A percentile compares a stretch with the other conserved stretches of the same genome.
Conservation (phyloP, 2,888 invertebrate species). For the Sclerodermus sp. region DNA sequence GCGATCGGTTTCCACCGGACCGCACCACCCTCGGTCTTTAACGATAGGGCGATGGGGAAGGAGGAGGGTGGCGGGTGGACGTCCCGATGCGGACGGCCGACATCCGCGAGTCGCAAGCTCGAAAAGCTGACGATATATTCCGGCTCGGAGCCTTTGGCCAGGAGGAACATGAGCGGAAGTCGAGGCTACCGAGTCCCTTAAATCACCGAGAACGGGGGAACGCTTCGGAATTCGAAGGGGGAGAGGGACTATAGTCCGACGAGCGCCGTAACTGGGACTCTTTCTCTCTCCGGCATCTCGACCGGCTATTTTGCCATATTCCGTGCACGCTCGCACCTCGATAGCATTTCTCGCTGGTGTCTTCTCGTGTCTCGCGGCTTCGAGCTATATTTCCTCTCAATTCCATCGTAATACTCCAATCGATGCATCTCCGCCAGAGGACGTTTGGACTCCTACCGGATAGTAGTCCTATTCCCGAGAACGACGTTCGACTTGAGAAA, state of each 20-base stretch:
- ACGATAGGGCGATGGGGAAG: too few species aligned
- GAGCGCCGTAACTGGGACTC: too few species aligned
- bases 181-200: conserved; percentile 35
- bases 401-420: not conserved
- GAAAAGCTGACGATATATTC: not conserved
- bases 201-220: conserved; percentile 39
- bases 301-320: conserved; percentile 20
- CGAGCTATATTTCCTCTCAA: not conserved
- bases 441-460: not conserved
- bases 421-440: not conserved
- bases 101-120: not conserved
- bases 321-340: conserved; percentile 28
- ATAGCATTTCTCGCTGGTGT: conserved; percentile 18
- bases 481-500: too few species aligned
- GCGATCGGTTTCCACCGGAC: too few species aligned
- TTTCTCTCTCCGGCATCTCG: conserved; percentile 1
- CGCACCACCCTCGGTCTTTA: too few species aligned
- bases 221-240: too few species aligned
- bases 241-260: too few species aligned
- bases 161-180: conserved; percentile 38
- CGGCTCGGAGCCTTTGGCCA: conserved; percentile 23
- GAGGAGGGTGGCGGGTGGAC: too few species aligned
- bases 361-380: conserved; percentile 18
- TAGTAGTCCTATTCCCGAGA: too few species aligned
- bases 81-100: too few species aligned